phyloP scores from a whole-genome alignment of 2,888 invertebrate genomes.

The Biston betularia region DNA sequence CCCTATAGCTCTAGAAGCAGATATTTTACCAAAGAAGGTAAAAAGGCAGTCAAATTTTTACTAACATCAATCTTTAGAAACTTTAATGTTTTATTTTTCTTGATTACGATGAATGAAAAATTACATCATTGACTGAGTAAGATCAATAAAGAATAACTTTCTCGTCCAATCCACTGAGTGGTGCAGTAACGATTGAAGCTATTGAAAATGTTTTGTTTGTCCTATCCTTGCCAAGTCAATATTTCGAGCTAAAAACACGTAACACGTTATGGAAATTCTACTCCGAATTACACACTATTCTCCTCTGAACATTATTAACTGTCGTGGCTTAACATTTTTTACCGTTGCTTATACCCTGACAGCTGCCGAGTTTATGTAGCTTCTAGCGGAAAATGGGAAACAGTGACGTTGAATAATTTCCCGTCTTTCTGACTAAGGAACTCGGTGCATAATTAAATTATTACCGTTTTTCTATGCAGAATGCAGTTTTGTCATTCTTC shows the following conservation, averaged over 20 bases:
- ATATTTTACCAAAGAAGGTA: no score
- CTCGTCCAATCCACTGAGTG: no score
- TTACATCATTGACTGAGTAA: no score
- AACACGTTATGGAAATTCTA: constrained; percentile 2
- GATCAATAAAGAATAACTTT: no score
- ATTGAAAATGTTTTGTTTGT: no score
- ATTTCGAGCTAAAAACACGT: background rate
- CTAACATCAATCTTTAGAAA: no score
- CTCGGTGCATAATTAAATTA: constrained; percentile 16
- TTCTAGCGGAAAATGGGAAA: constrained; percentile 27
- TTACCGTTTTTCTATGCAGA: constrained; percentile 1
- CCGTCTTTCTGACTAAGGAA: constrained; percentile 6
- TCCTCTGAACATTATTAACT: constrained; percentile 13
- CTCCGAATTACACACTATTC: constrained; percentile 1
- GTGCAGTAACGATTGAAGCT: no score
- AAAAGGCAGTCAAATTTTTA: no score
- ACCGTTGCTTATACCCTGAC: constrained; percentile 19
- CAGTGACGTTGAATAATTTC: constrained; percentile 23
- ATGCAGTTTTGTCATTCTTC: constrained; percentile 10
- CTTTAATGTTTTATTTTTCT: no score
- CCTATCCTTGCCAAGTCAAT: background rate
- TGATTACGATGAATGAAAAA: no score
- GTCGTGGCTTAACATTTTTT: constrained; percentile 25
- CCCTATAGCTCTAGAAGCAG: no score
- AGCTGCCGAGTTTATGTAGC: constrained; percentile 14